Base-by-base conservation (phyloP, 92 coral and sea anemone genomes). In the Phymanthus crucifer region DNA sequence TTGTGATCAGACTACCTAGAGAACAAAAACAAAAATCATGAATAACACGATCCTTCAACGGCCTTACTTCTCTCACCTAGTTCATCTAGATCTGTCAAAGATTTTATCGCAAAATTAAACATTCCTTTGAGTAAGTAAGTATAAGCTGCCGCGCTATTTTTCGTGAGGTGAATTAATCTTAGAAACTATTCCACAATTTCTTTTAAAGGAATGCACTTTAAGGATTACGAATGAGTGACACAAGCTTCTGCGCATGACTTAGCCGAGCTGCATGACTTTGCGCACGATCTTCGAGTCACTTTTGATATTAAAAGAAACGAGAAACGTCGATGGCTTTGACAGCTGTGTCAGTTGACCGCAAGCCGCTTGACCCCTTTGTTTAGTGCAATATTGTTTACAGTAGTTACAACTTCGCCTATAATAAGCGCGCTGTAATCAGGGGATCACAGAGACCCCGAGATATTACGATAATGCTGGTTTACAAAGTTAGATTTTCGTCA, bases 1-100 rank as follows among this genome's bases (percentile, higher is more conserved):
- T 77, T 45, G 88, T 79, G 65, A 91, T 64, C 43, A 85, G 47
- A 19, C 87, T 48, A 2, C 89, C 94, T 91, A 82, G 23, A 18
- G 56, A 24, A 17, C 37, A 65, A 35, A 32, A 6, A 69, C 54
- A 47, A n/a, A 21, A 7, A 6, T 14, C 3, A 27, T 58, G 38
- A 24, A 38, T 43, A 43, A 43, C 9, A 8, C 48, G 13, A 9
- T 5, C 13, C 13, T 43, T 43, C 1, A 43, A 43, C 14, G 13
- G 3, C 40, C 40, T 37, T 37, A 37, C 40, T 37, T 37, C 40
- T 7, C 3, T 37, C 7, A 37, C 40, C 40, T 3, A 37, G 40
- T 37, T 37, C 40, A 3, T 38, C 43, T 38, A 38, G 43, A 1
- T 38, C 10, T 38, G 1, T 38, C 43, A 38, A 38, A 38, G 5